These are phyloP conservation scores for Montipora capricornis DNA, from an alignment of 64 coral and sea anemone genomes.

Conservation along the genomic window DNA sequence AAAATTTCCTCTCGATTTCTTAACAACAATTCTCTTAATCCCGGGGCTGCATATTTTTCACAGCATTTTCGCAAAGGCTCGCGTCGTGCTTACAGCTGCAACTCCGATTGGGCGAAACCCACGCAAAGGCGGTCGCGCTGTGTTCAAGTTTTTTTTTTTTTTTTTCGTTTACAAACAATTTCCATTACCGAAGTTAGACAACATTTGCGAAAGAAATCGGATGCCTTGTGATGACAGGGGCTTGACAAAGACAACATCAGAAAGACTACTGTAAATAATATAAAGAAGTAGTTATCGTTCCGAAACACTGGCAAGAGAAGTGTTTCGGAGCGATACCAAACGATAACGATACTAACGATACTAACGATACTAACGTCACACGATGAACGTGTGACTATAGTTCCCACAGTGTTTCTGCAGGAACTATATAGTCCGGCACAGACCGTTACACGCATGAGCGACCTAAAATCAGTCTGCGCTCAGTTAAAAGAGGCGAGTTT, in stretches of 20 bases:
- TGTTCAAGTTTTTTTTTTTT: too few species aligned
- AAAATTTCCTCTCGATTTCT: background rate
- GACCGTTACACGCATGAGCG: background rate
- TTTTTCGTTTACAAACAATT: slow-evolving; percentile 1
- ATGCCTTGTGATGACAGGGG: background rate
- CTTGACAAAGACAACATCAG: background rate
- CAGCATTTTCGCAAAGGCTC: background rate
- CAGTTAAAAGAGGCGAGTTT: background rate
- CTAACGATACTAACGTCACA: too few species aligned
- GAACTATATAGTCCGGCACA: too few species aligned
- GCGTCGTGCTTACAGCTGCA: background rate
- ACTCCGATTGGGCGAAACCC: background rate
- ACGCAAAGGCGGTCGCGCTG: background rate
- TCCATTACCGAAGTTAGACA: background rate
- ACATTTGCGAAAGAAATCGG: background rate
- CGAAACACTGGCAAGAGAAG: background rate
- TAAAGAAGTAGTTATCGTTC: background rate
- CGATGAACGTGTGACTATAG: too few species aligned
- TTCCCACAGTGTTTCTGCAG: too few species aligned
- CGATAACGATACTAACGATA: too few species aligned
- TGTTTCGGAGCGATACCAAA: too few species aligned
- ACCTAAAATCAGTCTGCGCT: background rate
- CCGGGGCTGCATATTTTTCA: background rate
- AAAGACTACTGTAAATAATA: background rate
- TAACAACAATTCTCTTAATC: background rate